These are phyloP conservation scores for Pseudochirops corinnae DNA, from an alignment of 2,797 vertebrate genomes.

Conservation along the genomic window DNA sequence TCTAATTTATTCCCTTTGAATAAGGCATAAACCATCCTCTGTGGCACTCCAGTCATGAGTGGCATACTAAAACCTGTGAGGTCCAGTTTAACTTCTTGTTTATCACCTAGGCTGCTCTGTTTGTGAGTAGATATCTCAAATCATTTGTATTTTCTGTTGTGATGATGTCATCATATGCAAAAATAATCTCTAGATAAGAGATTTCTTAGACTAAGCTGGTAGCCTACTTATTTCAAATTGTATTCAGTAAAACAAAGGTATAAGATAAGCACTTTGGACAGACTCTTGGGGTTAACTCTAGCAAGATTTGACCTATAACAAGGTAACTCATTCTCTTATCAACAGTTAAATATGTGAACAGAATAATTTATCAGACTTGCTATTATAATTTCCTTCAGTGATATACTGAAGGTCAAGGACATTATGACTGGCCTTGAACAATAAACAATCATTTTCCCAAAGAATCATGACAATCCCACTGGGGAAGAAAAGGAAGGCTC, in stretches of 20 bases:
- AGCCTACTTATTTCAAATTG: not conserved
- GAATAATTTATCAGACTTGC: not conserved
- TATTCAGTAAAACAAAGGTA: not conserved
- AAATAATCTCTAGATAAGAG: not conserved
- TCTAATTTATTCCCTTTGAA: not conserved
- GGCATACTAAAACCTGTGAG: not conserved
- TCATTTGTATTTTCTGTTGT: not conserved
- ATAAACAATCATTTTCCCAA: conserved; percentile 17
- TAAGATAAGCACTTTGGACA: conserved; percentile 14
- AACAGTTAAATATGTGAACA: not conserved
- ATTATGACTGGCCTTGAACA: not conserved
- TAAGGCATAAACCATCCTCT: not conserved
- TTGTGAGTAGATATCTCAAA: not conserved
- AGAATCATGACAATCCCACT: not conserved
- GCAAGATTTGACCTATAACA: not conserved
- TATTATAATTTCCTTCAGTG: not conserved
- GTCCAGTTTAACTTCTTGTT: not conserved
- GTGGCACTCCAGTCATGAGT: not conserved
- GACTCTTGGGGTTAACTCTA: not conserved
- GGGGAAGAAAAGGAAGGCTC: not conserved
- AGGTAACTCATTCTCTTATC: not conserved
- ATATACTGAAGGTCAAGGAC: not conserved
- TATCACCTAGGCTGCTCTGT: not conserved
- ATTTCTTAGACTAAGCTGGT: not conserved
- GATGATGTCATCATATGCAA: not conserved